Evolutionary conservation across 2,888 invertebrate genomes (phyloP), one percentile per base, ranked within the genome.

Genomic region (Lepidocyrtoides sp.): DNA sequence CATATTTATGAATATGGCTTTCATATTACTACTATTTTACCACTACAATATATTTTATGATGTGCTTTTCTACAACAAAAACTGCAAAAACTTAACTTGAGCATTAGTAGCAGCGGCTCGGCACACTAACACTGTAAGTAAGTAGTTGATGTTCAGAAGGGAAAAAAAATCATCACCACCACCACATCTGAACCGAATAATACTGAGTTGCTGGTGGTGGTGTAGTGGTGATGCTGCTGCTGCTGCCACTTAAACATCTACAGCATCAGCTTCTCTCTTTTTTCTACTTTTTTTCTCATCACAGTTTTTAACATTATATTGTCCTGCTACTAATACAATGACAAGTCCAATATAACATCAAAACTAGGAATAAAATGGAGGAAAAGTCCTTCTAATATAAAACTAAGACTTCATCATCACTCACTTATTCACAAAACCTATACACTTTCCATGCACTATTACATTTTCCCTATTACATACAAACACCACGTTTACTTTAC

Each of bases 1-100:
- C 83, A 83, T 89, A 89, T 89, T 89, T 89, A 89, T 89, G 89
- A 75, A 83, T 89, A 89, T 89, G 89, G 83, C 83, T 89, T 82
- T 72, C 60, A 69, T 83, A 69, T 79, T 79, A 87, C 84, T 41
- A 17, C 41, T 83, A 75, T 79, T 63, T 77, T 87, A 87, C 87
- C 66, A 66, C 79, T 79, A 32, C 32, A 51, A 77, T 87, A 87
- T 79, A 87, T 77, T 87, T 87, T 79, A 87, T 87, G 86, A 77
- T 54, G 77, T 54, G 51, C 51, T 86, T 60, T 57, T 44, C 86
- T 75, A 60, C 54, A 77, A 51, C 63, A 85, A 72, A 86, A 77
- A 17, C 82, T 44, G 41, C 54, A 69, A 75, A 66, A 72, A 69
- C 63, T 66, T 48, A 41, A 57, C 86, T 86, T 60, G 26, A 44